Evolutionary conservation across 2,888 invertebrate species (phyloP).

Genomic region (Blastobasis lacticolella): DNA sequence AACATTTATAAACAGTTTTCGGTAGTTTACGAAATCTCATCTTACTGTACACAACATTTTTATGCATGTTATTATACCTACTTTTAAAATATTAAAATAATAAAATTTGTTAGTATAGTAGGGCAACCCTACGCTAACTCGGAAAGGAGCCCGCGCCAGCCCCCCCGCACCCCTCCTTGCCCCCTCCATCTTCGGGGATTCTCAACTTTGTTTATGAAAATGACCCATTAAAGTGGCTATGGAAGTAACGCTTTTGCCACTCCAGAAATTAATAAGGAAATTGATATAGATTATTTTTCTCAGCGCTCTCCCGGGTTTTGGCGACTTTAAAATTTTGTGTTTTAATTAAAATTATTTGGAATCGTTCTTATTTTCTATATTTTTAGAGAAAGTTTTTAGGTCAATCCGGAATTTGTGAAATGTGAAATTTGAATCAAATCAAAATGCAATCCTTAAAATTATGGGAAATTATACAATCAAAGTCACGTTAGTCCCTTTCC

Average conservation of each 20-base stretch:
- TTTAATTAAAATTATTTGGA: conserved; percentile 11
- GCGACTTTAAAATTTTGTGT: conserved; percentile 9
- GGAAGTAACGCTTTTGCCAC: conserved; percentile 71
- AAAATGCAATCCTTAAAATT: too few species aligned
- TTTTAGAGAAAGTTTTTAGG: too few species aligned
- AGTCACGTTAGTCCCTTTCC: too few species aligned
- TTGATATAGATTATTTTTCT: conserved; percentile 66
- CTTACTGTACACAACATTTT: too few species aligned
- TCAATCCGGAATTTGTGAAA: too few species aligned
- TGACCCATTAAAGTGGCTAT: conserved; percentile 74
- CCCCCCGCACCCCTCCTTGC: conserved; percentile 26
- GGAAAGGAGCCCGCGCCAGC: conserved; percentile 58
- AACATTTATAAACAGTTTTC: too few species aligned
- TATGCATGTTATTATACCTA: too few species aligned
- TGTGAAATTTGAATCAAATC: too few species aligned
- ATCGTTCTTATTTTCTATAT: too few species aligned
- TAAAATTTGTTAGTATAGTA: conserved; percentile 80
- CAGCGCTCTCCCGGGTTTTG: conserved; percentile 22
- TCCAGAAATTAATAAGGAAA: conserved; percentile 71
- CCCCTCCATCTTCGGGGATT: conserved; percentile 50
- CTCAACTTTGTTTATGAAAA: conserved; percentile 73
- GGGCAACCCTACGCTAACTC: conserved; percentile 76
- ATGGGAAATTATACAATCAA: too few species aligned
- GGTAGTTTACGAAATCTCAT: too few species aligned
- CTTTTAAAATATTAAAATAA: too few species aligned